Evolutionary conservation across 2,888 invertebrate species (phyloP).

Genomic region (Andrena haemorrhoa): DNA sequence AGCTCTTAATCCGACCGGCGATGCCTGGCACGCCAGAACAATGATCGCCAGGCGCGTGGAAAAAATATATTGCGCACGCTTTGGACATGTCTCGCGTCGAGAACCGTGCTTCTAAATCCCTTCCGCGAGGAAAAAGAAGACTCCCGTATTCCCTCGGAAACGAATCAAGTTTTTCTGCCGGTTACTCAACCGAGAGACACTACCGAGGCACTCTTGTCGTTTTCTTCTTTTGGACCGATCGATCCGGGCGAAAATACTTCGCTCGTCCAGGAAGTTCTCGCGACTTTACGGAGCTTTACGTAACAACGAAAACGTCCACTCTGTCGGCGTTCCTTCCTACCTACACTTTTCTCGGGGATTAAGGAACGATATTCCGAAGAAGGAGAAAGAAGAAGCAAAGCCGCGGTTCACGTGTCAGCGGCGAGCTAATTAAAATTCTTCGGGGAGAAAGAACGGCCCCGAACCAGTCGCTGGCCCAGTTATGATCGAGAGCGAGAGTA

Average conservation of each 20-base stretch:
- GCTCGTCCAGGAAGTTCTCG: constrained; percentile 48
- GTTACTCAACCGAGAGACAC: constrained; percentile 32
- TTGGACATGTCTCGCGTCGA: too few species aligned
- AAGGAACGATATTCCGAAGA: neutral
- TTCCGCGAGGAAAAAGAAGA: constrained; percentile 37
- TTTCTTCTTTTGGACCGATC: constrained; percentile 35
- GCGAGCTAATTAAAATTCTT: constrained; percentile 51
- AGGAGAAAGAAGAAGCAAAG: too few species aligned
- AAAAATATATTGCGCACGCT: constrained; percentile 15
- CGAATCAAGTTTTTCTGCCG: constrained; percentile 27
- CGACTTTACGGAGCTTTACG: constrained; percentile 24
- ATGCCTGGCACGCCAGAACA: constrained; percentile 34
- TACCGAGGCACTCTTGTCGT: constrained; percentile 27
- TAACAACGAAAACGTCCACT: constrained; percentile 53
- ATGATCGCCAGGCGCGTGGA: constrained; percentile 14
- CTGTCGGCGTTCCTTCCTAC: constrained; percentile 21
- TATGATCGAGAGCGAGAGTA: constrained; percentile 52
- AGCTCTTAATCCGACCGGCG: constrained; percentile 33
- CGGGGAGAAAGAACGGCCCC: constrained; percentile 36
- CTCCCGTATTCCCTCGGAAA: constrained; percentile 33
- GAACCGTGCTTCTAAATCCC: neutral
- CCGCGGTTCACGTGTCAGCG: neutral
- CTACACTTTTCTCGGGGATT: neutral
- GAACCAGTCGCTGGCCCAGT: constrained; percentile 52
- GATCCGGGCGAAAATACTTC: constrained; percentile 38